A percentile compares a stretch with the other conserved stretches of the same genome.
These are phyloP conservation scores for Polypterus senegalus DNA, from an alignment of 2,113 vertebrate genomes.

Conservation along the genomic window DNA sequence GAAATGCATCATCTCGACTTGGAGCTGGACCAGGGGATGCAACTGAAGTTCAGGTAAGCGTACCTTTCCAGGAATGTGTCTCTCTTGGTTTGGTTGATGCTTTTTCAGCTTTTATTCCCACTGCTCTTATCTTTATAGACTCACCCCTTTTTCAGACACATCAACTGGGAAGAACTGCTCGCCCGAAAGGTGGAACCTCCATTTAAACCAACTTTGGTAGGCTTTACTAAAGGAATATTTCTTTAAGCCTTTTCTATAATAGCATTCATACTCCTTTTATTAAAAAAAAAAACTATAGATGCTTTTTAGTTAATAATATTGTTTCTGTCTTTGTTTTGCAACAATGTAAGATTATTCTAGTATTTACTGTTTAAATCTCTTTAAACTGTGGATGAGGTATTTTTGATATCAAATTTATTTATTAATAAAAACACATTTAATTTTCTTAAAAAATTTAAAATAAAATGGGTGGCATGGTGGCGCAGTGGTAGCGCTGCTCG, in stretches of 20 bases:
- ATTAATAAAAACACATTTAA: no score
- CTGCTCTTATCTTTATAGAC: constrained; percentile 41
- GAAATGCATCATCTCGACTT: constrained; percentile 83
- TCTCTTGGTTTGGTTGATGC: background rate
- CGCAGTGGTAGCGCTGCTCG: no score
- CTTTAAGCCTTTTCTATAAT: background rate
- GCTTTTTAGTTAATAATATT: constrained; percentile 23
- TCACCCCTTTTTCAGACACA: constrained; percentile 87
- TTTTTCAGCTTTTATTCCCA: constrained; percentile 2
- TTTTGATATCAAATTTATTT: no score
- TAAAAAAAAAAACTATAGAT: constrained; percentile 12
- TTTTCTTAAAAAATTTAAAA: no score
- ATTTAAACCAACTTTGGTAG: constrained; percentile 89
- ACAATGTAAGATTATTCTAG: no score
- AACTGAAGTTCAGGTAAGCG: constrained; percentile 81
- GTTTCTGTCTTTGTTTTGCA: constrained; percentile 26
- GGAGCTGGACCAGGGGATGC: constrained; percentile 84
- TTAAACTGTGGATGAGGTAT: no score
- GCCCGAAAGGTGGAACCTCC: constrained; percentile 91
- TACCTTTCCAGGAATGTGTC: background rate
- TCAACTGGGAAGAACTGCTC: constrained; percentile 94
- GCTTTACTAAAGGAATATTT: constrained; percentile 21
- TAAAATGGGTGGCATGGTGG: no score
- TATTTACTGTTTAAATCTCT: no score
- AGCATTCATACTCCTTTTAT: constrained; percentile 10